Percentiles rank a stretch among this genome's conserved stretches.
Conservation (phyloP, 1,140 invertebrate species). For the Eurytemora carolleeae region DNA sequence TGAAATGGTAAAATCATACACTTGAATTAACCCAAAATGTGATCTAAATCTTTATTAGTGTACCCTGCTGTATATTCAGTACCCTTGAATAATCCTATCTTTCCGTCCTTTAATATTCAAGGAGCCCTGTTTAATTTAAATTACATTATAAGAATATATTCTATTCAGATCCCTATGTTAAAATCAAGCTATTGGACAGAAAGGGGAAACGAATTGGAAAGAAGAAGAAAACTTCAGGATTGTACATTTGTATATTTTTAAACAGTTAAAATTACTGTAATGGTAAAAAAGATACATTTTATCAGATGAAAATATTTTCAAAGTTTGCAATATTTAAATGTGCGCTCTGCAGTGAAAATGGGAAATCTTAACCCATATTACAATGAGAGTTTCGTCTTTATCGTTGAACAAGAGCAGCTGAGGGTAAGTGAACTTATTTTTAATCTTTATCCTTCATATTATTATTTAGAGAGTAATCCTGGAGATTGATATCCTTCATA, state of each 20-base stretch:
- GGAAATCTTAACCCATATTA: constrained; percentile 46
- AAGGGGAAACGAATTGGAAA: constrained; percentile 33
- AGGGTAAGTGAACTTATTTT: constrained; percentile 35
- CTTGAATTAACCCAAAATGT: too few relatives aligned
- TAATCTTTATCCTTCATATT: too few relatives aligned
- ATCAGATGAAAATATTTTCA: not conserved
- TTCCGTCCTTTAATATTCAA: too few relatives aligned
- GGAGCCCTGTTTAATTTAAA: not conserved
- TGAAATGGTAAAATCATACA: too few relatives aligned
- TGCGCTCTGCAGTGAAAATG: constrained; percentile 46
- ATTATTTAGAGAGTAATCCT: constrained; percentile 85
- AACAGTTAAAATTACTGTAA: too few relatives aligned
- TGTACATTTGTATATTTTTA: too few relatives aligned
- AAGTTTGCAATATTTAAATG: not conserved
- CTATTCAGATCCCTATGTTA: constrained; percentile 40
- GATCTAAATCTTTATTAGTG: too few relatives aligned
- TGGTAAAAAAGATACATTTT: constrained; percentile 13
- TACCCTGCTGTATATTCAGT: too few relatives aligned
- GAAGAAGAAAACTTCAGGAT: constrained; percentile 57
- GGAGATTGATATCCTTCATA: constrained; percentile 91
- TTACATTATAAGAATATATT: constrained; percentile 17
- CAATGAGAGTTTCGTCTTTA: constrained; percentile 46
- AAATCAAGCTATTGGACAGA: constrained; percentile 40
- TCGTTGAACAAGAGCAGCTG: constrained; percentile 46
- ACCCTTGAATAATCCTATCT: too few relatives aligned